Conservation (phyloP, 2,797 vertebrate species). For the Parauchenoglanis ngamensis region DNA sequence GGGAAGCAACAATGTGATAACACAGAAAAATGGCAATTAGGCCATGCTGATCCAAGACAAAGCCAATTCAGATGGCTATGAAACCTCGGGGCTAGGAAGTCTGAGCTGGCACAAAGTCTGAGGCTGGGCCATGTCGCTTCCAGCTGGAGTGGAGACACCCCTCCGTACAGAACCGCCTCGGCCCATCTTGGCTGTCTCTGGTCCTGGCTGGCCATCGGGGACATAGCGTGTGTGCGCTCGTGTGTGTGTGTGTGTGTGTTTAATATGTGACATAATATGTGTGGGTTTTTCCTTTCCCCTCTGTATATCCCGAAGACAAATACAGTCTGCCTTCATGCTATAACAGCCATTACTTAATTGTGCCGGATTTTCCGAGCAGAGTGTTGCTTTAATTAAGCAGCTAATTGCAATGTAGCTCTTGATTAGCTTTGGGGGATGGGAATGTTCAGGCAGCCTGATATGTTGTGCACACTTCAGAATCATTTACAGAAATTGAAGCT, state of each 20-base stretch:
- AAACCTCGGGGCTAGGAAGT: constrained; percentile 71
- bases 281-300: constrained; percentile 61
- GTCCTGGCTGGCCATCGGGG: constrained; percentile 77
- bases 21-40: constrained; percentile 74
- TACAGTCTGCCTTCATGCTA: constrained; percentile 80
- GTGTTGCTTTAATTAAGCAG: constrained; percentile 99
- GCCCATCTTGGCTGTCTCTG: constrained; percentile 75
- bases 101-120: constrained; percentile 75
- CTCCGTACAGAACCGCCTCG: constrained; percentile 64
- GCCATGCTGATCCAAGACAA: constrained; percentile 67
- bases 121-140: constrained; percentile 73
- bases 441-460: constrained; percentile 95
- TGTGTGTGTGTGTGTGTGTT: constrained; percentile 48
- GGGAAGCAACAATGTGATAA: constrained; percentile 75
- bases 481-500: constrained; percentile 99
- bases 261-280: constrained; percentile 69
- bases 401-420: constrained; percentile 99
- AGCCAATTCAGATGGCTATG: constrained; percentile 78
- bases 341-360: constrained; percentile 87
- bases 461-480: constrained; percentile 99
- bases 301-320: constrained; percentile 74
- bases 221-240: constrained; percentile 67
- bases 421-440: constrained; percentile 99
- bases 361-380: constrained; percentile 79
- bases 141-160: constrained; percentile 76